Base-by-base conservation (phyloP, 1,140 invertebrate genomes). In the Nasonia longicornis region DNA sequence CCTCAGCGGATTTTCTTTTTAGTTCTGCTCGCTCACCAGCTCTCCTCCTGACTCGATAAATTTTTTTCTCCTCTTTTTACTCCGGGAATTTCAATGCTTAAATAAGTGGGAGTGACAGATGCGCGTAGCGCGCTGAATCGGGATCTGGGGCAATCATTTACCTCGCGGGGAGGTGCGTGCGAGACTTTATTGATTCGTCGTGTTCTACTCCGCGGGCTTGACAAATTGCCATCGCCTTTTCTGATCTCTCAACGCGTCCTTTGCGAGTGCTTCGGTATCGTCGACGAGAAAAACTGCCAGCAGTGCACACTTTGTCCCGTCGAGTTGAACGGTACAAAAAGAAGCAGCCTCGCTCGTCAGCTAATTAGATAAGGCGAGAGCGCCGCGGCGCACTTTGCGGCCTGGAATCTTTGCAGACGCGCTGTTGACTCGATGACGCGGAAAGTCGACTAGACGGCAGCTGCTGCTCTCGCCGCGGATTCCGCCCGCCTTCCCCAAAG, bases 361-460 rank as follows among this genome's bases (percentile, higher is more conserved):
- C 52, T 58, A 58, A 58, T 58, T 58, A 66, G 22, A 66, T 66
- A 66, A 10, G 22, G n/a, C 26, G 26, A 26, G 26, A 26, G 26
- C 26, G 26, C 22, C 20, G 2, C 2, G 20, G 63, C 2, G 22
- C 20, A 64, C 26, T 26, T 26, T 26, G 26, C 26, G 1, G 26
- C 26, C 1, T 26, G 26, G 26, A 26, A 26, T 35, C 31, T 29
- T 77, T 77, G 64, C 42, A 11, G 42, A 12, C 52, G 7, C n/a
- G 7, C n/a, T 70, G 58, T 79, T 64, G 77, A 79, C 70, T 79
- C 31, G 77, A 58, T 71, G 69, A 79, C 35, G 38, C 35, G 14
- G 77, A 73, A 72, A 72, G 29, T 8, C 45, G 42, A 48, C 4
- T 3, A 35, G 31, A 35, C 31, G 31, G 26, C 52, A 42, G 31